Base-by-base conservation (phyloP, 2,113 vertebrate species). In the Mirounga angustirostris region DNA sequence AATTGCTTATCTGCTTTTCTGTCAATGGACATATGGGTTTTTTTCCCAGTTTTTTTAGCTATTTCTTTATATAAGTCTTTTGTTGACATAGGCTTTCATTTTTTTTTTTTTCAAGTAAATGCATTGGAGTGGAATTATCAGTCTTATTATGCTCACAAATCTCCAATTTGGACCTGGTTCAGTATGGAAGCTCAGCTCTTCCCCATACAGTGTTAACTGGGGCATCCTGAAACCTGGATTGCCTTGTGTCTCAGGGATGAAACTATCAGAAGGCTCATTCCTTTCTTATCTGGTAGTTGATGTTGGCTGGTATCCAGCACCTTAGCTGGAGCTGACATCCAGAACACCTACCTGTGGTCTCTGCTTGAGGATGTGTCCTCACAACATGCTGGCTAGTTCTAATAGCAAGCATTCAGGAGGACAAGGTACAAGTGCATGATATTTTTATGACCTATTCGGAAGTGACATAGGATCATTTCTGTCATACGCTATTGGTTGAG, bases 301-400 rank as follows among this genome's bases (percentile, higher is more conserved):
- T 36, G 30, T 10, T 58, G 52, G 18, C 46, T 18, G 50, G 15
- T 33, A 22, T 16, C 18, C 15, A 22, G 13, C 11, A 7, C 54
- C 26, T 50, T 50, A 13, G 21, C 40, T 30, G 24, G 16, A 69
- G 3, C 6, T 36, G 7, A 54, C 12, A 18, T n/a, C 12, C 59
- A 7, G 40, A 71, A n/a, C 3, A 0, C 76, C 11, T 52, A 1
- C 3, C 1, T 0, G 5, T 24, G 9, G 5, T 33, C 12, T 82
- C 8, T 71, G 28, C 24, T 59, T 58, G 46, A 61, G 7, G 81
- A 28, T 5, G 4, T 43, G 71, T 71, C 30, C 59, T 69, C 10
- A 19, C 5, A 43, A 30, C 59, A 12, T 16, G n/a, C 16, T 21
- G 19, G 21, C 28, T 80, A 28, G 50, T 43, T 78, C 54, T 11